Percentiles rank a stretch among this genome's conserved stretches.
Conservation (phyloP, 2,888 invertebrate species). For the Micropterix aruncella region DNA sequence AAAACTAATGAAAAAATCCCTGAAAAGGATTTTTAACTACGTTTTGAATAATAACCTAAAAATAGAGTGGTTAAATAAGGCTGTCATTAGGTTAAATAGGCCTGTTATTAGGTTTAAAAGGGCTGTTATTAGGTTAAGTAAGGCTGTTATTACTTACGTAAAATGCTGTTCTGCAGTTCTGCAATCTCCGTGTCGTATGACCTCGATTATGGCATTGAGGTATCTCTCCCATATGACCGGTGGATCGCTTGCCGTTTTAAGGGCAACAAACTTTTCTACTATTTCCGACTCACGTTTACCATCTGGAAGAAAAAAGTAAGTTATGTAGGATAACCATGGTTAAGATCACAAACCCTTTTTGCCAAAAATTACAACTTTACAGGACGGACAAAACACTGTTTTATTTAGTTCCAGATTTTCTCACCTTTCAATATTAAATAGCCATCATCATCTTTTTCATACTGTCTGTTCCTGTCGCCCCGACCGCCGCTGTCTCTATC, state of each 20-base stretch:
- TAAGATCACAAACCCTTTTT: too few relatives aligned
- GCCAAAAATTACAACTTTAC: too few relatives aligned
- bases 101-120: too few relatives aligned
- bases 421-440: constrained; percentile 44
- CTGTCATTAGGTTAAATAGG: too few relatives aligned
- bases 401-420: too few relatives aligned
- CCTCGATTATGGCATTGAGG: constrained; percentile 29
- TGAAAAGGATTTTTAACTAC: too few relatives aligned
- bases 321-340: too few relatives aligned
- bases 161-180: constrained; percentile 29
- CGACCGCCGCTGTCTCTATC: constrained; percentile 23
- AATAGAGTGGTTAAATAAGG: too few relatives aligned
- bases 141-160: constrained; percentile 32
- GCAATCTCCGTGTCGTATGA: constrained; percentile 35
- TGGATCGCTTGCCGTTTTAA: constrained; percentile 16
- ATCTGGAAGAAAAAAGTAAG: constrained; percentile 17
- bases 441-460: constrained; percentile 39
- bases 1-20: too few relatives aligned
- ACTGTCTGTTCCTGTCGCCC: constrained; percentile 28
- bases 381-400: too few relatives aligned
- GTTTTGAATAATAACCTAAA: too few relatives aligned
- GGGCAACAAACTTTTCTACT: constrained; percentile 15
- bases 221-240: constrained; percentile 27
- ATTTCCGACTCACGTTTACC: constrained; percentile 33
- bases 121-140: too few relatives aligned